phyloP scores from a whole-genome alignment of 2,113 vertebrate species.

The Pollimyrus isidori region DNA sequence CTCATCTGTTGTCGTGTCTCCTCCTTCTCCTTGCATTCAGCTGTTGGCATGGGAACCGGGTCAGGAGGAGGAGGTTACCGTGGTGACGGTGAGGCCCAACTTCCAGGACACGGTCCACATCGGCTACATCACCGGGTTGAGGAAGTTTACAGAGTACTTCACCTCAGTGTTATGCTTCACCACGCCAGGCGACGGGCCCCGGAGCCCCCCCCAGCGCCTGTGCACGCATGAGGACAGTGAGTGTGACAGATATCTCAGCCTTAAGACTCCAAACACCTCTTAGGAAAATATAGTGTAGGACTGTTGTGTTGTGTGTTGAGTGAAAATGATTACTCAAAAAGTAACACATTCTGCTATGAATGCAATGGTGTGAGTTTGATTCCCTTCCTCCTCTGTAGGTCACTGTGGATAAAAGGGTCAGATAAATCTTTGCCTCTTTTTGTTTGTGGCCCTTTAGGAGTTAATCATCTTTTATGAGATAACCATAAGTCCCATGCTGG shows the following conservation, averaged over 20 bases:
- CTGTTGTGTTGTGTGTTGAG: neutral
- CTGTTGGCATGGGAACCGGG: conserved; percentile 85
- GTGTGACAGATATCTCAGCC: conserved; percentile 36
- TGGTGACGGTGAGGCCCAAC: conserved; percentile 84
- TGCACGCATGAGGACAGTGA: conserved; percentile 95
- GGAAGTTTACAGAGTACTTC: conserved; percentile 84
- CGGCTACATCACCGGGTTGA: conserved; percentile 77
- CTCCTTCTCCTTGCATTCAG: conserved; percentile 46
- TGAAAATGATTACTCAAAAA: neutral
- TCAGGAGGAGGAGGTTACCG: conserved; percentile 70
- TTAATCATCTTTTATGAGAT: neutral
- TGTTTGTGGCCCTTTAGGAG: neutral
- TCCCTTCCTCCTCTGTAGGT: neutral
- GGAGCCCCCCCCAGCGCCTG: conserved; percentile 74
- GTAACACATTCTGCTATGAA: neutral
- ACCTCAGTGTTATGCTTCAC: conserved; percentile 91
- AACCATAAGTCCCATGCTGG: neutral
- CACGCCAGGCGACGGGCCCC: conserved; percentile 89
- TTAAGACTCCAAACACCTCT: neutral
- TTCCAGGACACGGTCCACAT: conserved; percentile 91
- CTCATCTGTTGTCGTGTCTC: neutral
- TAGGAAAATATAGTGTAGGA: neutral
- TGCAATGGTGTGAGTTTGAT: neutral
- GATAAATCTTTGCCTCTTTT: neutral
- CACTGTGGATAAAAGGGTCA: neutral